phyloP scores from a whole-genome alignment of 2,113 vertebrate species.

The Callionymus lyra region DNA sequence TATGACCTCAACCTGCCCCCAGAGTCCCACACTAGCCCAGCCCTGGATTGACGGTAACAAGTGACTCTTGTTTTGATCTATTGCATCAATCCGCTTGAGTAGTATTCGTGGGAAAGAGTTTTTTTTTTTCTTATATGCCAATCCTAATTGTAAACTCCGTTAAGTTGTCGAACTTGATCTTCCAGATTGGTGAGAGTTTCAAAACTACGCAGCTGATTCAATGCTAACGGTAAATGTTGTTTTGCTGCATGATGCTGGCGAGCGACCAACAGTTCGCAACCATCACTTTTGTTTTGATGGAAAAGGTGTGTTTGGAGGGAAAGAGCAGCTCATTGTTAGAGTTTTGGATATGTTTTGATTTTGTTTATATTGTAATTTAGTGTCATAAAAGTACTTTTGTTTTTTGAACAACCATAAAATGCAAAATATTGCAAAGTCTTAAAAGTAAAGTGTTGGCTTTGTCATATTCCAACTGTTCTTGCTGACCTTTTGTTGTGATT shows the following conservation, averaged over 20 bases:
- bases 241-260: conserved; percentile 50
- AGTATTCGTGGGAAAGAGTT: conserved; percentile 56
- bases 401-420: too few species aligned
- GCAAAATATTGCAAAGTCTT: too few species aligned
- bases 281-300: conserved; percentile 4
- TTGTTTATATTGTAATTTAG: too few species aligned
- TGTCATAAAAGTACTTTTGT: too few species aligned
- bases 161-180: conserved; percentile 61
- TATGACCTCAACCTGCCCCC: too few species aligned
- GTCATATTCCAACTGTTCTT: conserved; percentile 1
- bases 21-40: not conserved
- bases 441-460: too few species aligned
- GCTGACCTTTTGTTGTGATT: too few species aligned
- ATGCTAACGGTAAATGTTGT: conserved; percentile 69
- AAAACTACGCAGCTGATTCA: conserved; percentile 64
- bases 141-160: conserved; percentile 67
- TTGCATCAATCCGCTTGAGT: conserved; percentile 36
- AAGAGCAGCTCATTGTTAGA: too few species aligned
- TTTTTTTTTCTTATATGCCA: conserved; percentile 23
- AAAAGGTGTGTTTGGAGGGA: too few species aligned
- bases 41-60: conserved; percentile 9
- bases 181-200: conserved; percentile 57
- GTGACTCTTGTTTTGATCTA: conserved; percentile 46
- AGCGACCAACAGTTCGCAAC: conserved; percentile 16
- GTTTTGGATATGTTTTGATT: too few species aligned